phyloP scores from a whole-genome alignment of 2,888 invertebrate genomes.

The Lottia gigantea region DNA sequence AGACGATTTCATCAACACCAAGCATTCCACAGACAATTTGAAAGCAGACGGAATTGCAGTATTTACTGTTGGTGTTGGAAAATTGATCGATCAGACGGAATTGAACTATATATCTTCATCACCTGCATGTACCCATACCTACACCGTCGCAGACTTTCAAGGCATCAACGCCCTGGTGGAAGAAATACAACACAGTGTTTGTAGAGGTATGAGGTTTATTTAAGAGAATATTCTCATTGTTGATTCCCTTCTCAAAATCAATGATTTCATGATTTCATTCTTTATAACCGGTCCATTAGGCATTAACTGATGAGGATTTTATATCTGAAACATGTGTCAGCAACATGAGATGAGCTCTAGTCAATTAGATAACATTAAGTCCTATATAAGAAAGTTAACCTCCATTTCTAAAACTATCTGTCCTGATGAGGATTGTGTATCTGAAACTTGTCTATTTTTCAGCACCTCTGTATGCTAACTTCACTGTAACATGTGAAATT shows the following conservation, averaged over 20 bases:
- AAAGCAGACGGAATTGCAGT: conserved; percentile 34
- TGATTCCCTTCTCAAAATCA: too few species aligned
- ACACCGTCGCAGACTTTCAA: conserved; percentile 36
- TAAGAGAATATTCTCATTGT: too few species aligned
- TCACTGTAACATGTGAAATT: conserved; percentile 40
- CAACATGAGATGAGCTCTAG: too few species aligned
- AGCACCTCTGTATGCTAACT: conserved; percentile 46
- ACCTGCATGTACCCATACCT: conserved; percentile 48
- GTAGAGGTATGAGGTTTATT: conserved; percentile 37
- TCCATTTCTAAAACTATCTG: too few species aligned
- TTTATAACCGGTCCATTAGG: too few species aligned
- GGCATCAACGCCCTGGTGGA: conserved; percentile 46
- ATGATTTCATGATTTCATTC: too few species aligned
- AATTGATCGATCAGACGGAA: conserved; percentile 30
- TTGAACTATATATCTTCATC: conserved; percentile 39
- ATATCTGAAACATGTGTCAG: too few species aligned
- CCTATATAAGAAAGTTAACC: too few species aligned
- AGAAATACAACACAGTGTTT: conserved; percentile 49
- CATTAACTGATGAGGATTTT: too few species aligned
- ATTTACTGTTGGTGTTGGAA: conserved; percentile 49
- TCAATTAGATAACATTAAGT: too few species aligned
- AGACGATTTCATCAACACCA: conserved; percentile 37
- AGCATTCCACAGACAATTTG: conserved; percentile 35
- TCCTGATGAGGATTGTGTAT: too few species aligned
- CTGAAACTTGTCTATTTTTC: conserved; percentile 8